These are phyloP conservation scores for Drosophila neotestacea DNA, from an alignment of 2,888 invertebrate species.

Conservation along the genomic window DNA sequence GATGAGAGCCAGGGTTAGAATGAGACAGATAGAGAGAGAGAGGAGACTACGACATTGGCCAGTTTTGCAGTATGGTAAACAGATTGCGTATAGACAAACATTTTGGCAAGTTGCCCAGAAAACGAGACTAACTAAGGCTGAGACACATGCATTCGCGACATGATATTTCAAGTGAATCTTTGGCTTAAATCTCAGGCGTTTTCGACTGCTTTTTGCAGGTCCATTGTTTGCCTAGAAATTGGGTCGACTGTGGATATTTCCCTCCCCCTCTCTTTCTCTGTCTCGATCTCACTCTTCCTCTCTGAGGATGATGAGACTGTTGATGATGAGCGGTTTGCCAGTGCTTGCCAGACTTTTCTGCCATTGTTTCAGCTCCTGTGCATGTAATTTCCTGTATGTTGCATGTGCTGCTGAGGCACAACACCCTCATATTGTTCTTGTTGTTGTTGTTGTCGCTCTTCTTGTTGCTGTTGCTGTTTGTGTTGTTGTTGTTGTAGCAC, in stretches of 20 bases:
- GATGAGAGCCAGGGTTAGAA: background rate
- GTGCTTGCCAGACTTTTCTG: slow-evolving; percentile 54
- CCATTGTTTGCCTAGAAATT: slow-evolving; percentile 70
- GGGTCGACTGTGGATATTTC: slow-evolving; percentile 56
- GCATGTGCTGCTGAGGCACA: slow-evolving; percentile 25
- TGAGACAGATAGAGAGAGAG: no score
- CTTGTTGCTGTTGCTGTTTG: slow-evolving; percentile 27
- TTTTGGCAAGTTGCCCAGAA: slow-evolving; percentile 62
- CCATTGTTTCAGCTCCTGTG: slow-evolving; percentile 69
- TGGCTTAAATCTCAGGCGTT: slow-evolving; percentile 38
- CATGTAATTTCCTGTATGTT: slow-evolving; percentile 68
- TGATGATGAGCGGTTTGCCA: slow-evolving; percentile 56
- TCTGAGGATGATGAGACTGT: slow-evolving; percentile 24
- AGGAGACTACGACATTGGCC: slow-evolving; percentile 42
- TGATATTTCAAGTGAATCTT: slow-evolving; percentile 68
- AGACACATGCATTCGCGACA: slow-evolving; percentile 23
- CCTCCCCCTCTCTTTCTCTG: background rate
- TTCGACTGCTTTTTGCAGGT: slow-evolving; percentile 46
- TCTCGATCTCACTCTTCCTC: background rate
- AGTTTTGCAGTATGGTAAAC: slow-evolving; percentile 57
- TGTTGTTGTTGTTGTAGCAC: slow-evolving; percentile 51
- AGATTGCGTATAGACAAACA: slow-evolving; percentile 64
- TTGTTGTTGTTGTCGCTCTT: slow-evolving; percentile 20
- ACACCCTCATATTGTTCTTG: slow-evolving; percentile 34
- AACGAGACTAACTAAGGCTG: background rate